These are phyloP conservation scores for Trematomus loennbergii DNA, from an alignment of 2,113 vertebrate species.

Conservation along the genomic window DNA sequence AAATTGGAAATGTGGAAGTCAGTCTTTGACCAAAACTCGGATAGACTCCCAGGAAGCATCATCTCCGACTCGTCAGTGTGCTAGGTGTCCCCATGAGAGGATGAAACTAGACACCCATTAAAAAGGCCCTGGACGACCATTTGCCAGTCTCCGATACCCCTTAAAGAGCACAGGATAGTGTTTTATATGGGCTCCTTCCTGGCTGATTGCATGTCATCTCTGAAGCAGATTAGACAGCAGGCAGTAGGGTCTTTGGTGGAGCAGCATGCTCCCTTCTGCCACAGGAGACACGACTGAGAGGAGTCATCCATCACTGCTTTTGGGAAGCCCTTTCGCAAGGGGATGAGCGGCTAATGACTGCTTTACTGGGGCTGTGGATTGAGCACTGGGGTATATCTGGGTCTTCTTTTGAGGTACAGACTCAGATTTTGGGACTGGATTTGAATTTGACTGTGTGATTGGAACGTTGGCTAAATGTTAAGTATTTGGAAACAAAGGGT, in stretches of 20 bases:
- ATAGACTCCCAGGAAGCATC: constrained; percentile 51
- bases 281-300: constrained; percentile 69
- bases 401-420: constrained; percentile 14
- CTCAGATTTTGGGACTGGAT: constrained; percentile 20
- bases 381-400: constrained; percentile 33
- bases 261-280: constrained; percentile 64
- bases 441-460: constrained; percentile 18
- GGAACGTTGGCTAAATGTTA: constrained; percentile 9
- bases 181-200: constrained; percentile 60
- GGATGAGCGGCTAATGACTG: constrained; percentile 71
- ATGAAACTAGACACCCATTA: constrained; percentile 67
- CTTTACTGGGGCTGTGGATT: constrained; percentile 37
- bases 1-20: constrained; percentile 58
- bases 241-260: constrained; percentile 56
- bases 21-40: constrained; percentile 61
- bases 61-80: constrained; percentile 31
- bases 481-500: not conserved
- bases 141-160: constrained; percentile 52
- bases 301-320: constrained; percentile 78
- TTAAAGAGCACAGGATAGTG: constrained; percentile 53
- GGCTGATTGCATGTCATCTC: constrained; percentile 71
- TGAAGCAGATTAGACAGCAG: constrained; percentile 68
- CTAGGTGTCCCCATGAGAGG: constrained; percentile 49
- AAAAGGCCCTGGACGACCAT: constrained; percentile 63
- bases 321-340: constrained; percentile 51